A percentile compares a stretch with the other conserved stretches of the same genome.
These are phyloP conservation scores for Megaustenia siamemsis DNA, from an alignment of 2,888 invertebrate species.

Conservation along the genomic window DNA sequence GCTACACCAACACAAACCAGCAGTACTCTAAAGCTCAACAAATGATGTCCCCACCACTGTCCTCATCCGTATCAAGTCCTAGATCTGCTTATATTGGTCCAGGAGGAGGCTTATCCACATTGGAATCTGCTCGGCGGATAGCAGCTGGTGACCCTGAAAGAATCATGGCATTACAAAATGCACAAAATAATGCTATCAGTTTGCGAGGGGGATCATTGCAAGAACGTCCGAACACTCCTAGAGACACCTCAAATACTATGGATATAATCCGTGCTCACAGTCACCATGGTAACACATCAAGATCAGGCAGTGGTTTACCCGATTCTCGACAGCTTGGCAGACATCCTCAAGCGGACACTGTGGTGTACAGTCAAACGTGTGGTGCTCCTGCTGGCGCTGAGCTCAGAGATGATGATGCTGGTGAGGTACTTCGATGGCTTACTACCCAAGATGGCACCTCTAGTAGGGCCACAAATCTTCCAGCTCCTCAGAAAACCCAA, in stretches of 20 bases:
- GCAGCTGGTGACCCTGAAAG: conserved; percentile 51
- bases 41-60: conserved; percentile 39
- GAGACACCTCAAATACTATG: conserved; percentile 31
- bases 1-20: conserved; percentile 29
- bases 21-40: conserved; percentile 46
- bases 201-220: conserved; percentile 8
- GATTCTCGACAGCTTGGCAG: background rate
- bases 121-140: conserved; percentile 48
- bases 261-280: conserved; percentile 47
- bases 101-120: conserved; percentile 48
- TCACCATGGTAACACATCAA: conserved; percentile 42
- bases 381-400: background rate
- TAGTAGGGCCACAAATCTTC: background rate
- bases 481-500: background rate
- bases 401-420: conserved; percentile 35
- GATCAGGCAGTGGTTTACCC: background rate
- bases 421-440: conserved; percentile 38
- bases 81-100: conserved; percentile 49
- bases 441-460: conserved; percentile 8
- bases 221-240: conserved; percentile 7
- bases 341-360: background rate
- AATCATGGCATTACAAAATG: conserved; percentile 45
- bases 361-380: background rate
- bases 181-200: background rate
- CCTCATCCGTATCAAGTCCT: conserved; percentile 31